Evolutionary conservation across 2,888 invertebrate genomes (phyloP), one percentile per base, ranked within the genome.

Genomic region (Bellardia bayeri): DNA sequence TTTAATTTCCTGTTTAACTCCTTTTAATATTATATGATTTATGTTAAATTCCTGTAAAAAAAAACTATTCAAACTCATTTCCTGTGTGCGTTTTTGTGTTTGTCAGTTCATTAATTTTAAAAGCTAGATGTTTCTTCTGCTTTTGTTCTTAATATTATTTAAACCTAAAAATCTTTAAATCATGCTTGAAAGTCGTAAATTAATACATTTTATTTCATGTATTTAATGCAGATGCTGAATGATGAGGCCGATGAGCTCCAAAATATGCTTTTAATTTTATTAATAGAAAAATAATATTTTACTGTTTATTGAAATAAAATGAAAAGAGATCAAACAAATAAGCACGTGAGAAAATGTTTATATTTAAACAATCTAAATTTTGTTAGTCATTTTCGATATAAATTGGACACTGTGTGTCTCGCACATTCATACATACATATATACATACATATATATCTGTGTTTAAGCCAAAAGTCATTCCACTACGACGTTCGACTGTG

Each of bases 1-100:
- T 49, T 45, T 30, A 68, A 68, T 68, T 68, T 49, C 68, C 49
- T 68, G 45, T 45, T 68, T 23, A 30, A 63, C 14, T 78, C 51
- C 51, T 76, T 64, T 30, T 30, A n/a, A 30, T 45, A 30, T 61
- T 74, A 11, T 49, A 13, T 30, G 49, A 13, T 23, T 45, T 80
- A 51, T 51, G 14, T 49, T 63, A 13, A 71, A 64, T 74, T 49
- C 49, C 49, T 56, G 11, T 51, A 63, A 42, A 79, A 71, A 61
- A n/a, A n/a, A n/a, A n/a, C 3, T 90, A 91, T 91, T 91, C 89
- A 89, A 90, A 89, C 90, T 91, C 90, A 92, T 92, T 92, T 92
- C 91, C 91, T 92, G 91, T 90, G 89, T 89, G 30, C 33, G 2
- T 30, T 58, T 30, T 7, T 7, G 49, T 23, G n/a, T 8, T 45